A percentile compares a stretch with the other conserved stretches of the same genome.
Evolutionary conservation across 2,113 vertebrate species (phyloP).

Genomic region (Hirundichthys speculiger): DNA sequence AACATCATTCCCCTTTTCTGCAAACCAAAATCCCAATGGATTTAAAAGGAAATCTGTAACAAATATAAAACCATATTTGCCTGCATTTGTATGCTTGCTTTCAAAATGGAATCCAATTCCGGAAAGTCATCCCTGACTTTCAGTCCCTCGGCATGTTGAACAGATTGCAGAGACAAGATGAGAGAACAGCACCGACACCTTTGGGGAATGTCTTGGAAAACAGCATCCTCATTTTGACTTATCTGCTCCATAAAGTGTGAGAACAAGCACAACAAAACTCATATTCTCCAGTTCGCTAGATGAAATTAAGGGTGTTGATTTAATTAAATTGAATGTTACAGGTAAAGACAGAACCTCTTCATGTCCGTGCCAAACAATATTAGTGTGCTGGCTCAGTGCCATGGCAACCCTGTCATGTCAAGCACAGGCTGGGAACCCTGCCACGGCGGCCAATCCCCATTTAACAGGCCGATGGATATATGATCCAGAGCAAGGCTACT

Average conservation of each 20-base stretch:
- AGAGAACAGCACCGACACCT: conserved; percentile 29
- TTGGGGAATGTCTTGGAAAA: conserved; percentile 40
- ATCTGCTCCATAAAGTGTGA: conserved; percentile 47
- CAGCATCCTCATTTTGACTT: conserved; percentile 46
- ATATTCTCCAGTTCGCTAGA: conserved; percentile 46
- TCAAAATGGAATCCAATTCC: conserved; percentile 1
- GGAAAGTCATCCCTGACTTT: conserved; percentile 12
- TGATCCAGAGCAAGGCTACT: conserved; percentile 69
- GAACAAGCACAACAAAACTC: conserved; percentile 44
- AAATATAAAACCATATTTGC: too few relatives aligned
- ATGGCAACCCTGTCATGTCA: conserved; percentile 45
- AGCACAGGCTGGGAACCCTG: conserved; percentile 63
- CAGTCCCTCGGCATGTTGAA: conserved; percentile 21
- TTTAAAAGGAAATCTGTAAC: not conserved
- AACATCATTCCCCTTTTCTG: not conserved
- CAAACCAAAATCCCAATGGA: not conserved
- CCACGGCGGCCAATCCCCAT: conserved; percentile 66
- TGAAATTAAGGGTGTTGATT: conserved; percentile 51
- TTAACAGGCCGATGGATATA: conserved; percentile 67
- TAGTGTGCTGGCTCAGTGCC: conserved; percentile 70
- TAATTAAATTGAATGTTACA: conserved; percentile 69
- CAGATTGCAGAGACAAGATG: conserved; percentile 41
- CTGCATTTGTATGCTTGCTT: too few relatives aligned
- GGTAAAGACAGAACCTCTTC: conserved; percentile 63
- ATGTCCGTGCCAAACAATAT: conserved; percentile 59